Evolutionary conservation across 2,888 invertebrate species (phyloP).

Genomic region (Drosophila crucigera): DNA sequence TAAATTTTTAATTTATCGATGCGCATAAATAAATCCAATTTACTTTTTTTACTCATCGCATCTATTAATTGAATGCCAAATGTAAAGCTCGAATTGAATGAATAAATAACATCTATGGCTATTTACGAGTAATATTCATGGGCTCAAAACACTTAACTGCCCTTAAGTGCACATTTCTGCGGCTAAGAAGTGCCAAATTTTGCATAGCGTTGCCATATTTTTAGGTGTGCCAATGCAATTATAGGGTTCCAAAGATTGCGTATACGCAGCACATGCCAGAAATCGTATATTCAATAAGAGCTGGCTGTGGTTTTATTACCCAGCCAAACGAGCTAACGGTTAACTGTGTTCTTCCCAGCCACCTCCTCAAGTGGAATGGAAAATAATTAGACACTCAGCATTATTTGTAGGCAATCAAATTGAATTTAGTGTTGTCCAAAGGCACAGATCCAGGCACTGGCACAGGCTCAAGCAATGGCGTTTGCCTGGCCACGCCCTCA

Average conservation of each 20-base stretch:
- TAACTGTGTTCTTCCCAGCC: slow-evolving; percentile 27
- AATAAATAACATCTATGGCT: slow-evolving; percentile 8
- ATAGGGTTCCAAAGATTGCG: slow-evolving; percentile 33
- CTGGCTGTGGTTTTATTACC: slow-evolving; percentile 44
- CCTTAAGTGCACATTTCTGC: slow-evolving; percentile 54
- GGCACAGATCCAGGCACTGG: slow-evolving; percentile 15
- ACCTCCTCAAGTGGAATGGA: slow-evolving; percentile 31
- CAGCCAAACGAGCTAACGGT: slow-evolving; percentile 19
- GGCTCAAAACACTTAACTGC: slow-evolving; percentile 21
- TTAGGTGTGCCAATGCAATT: slow-evolving; percentile 2
- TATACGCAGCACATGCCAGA: slow-evolving; percentile 55
- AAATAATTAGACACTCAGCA: slow-evolving; percentile 80
- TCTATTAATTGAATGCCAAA: background rate
- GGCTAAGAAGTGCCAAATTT: slow-evolving; percentile 42
- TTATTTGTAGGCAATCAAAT: slow-evolving; percentile 80
- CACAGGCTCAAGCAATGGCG: slow-evolving; percentile 35
- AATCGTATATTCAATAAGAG: slow-evolving; percentile 48
- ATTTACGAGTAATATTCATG: slow-evolving; percentile 14
- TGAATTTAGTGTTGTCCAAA: slow-evolving; percentile 72
- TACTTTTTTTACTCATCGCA: background rate
- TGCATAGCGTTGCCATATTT: slow-evolving; percentile 24
- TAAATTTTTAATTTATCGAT: background rate
- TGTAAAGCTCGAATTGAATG: background rate
- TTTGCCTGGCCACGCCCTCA: slow-evolving; percentile 60
- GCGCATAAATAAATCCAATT: background rate